Evolutionary conservation across 2,888 invertebrate genomes (phyloP), one percentile per base, ranked within the genome.

Genomic region (Agrilus cyanescens): DNA sequence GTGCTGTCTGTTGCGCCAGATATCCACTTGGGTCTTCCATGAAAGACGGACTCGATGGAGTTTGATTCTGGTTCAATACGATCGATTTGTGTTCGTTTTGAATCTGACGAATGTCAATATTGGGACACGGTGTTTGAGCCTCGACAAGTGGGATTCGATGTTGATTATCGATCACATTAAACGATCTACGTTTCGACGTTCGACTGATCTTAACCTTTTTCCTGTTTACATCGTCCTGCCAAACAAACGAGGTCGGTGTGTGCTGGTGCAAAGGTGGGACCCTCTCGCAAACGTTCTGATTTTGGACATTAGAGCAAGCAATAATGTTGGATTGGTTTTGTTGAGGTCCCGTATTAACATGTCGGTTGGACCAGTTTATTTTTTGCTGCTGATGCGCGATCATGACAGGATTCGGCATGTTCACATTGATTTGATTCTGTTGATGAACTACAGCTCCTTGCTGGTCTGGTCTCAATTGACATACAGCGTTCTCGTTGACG

Each of bases 21-120:
- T 89, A 93, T 3, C 89, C 91, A 57, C 82, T 85, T 0, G 91
- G 90, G 65, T 93, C 90, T 52, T 93, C 91, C 73, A 91, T 80
- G 61, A 90, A 91, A 29, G 89, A 89, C 2, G 87, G 87, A 49
- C 78, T 70, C 16, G 63, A 52, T 16, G 57, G 53, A 44, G 58
- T 52, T 41, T 62, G 60, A 47, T 60, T 59, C 36, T 60, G 55
- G 40, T 62, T 56, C 20, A 61, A 53, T 5, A 66, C 60, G 47
- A 67, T 58, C 51, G 61, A 62, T 46, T 47, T 53, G 38, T 63
- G 64, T 45, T 71, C 73, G 50, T 57, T 57, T 20, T 66, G 70
- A 50, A 75, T 69, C 53, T 74, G 73, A 44, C 76, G 62, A 2
- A 76, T 73, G 57, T 76, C 76, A 44, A 76, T 69, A 59, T 76